Evolutionary conservation across 2,113 vertebrate species (phyloP).

Genomic region (Talpa occidentalis): DNA sequence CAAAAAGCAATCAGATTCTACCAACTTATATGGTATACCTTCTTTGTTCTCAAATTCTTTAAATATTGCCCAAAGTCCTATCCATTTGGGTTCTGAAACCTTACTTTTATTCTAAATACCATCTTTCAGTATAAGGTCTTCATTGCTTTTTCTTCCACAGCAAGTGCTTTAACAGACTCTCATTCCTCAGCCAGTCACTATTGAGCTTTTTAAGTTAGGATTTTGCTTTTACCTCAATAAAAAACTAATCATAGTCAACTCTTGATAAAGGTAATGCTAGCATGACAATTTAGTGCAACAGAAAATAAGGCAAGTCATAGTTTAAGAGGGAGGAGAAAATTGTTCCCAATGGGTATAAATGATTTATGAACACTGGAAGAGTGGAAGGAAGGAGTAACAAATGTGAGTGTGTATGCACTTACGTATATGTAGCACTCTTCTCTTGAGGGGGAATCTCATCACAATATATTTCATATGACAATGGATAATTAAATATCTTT

Average conservation of each 20-base stretch:
- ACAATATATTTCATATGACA: conserved; percentile 23
- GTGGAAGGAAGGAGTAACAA: neutral
- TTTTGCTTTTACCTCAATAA: conserved; percentile 23
- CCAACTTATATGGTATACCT: too few species aligned
- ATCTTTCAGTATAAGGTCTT: neutral
- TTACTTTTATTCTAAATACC: neutral
- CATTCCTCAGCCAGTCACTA: neutral
- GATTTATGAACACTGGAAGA: neutral
- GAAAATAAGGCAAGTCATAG: neutral
- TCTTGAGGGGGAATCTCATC: neutral
- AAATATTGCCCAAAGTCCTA: too few species aligned
- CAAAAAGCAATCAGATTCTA: too few species aligned
- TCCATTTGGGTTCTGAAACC: neutral
- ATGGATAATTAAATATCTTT: conserved; percentile 51
- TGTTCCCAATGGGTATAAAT: neutral
- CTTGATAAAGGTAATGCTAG: conserved; percentile 7
- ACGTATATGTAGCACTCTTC: neutral
- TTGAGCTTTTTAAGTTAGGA: neutral
- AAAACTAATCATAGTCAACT: neutral
- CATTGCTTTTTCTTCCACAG: neutral
- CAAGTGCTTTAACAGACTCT: neutral
- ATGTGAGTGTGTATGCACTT: neutral
- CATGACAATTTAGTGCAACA: neutral
- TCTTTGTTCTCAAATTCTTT: too few species aligned
- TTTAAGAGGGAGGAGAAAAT: neutral